Evolutionary conservation across 2,888 invertebrate genomes (phyloP).

Genomic region (Vesta saturnalis): DNA sequence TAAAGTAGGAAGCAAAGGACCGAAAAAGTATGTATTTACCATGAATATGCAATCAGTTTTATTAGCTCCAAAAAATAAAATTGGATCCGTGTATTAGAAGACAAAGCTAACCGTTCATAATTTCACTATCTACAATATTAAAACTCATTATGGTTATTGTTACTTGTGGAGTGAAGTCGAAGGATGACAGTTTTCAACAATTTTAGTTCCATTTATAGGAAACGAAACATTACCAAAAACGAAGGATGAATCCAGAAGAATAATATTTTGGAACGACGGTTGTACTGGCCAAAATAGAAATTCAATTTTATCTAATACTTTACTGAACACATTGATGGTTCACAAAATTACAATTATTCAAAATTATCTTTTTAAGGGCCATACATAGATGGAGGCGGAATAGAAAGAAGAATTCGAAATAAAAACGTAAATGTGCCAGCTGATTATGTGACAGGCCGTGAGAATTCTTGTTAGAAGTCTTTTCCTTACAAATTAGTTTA

Average conservation of each 20-base stretch:
- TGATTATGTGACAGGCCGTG: no score
- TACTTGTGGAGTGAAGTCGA: background rate
- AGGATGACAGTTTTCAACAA: background rate
- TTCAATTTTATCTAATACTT: slow-evolving; percentile 14
- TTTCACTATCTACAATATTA: no score
- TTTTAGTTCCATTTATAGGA: background rate
- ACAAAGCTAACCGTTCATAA: no score
- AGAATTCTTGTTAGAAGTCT: no score
- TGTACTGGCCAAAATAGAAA: slow-evolving; percentile 30
- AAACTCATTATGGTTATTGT: background rate
- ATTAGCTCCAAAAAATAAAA: background rate
- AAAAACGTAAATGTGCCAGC: background rate
- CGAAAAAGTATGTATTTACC: background rate
- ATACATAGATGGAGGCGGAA: background rate
- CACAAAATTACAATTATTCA: background rate
- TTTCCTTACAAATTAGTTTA: no score
- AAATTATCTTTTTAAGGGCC: background rate
- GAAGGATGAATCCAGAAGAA: background rate
- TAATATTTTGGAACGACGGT: slow-evolving; percentile 25
- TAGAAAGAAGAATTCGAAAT: background rate
- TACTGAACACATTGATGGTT: slow-evolving; percentile 8
- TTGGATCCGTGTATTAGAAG: background rate
- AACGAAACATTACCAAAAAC: background rate
- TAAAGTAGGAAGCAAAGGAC: no score
- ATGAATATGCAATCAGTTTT: background rate